These are phyloP conservation scores for Formica aserva DNA, from an alignment of 2,888 invertebrate species.

Conservation along the genomic window DNA sequence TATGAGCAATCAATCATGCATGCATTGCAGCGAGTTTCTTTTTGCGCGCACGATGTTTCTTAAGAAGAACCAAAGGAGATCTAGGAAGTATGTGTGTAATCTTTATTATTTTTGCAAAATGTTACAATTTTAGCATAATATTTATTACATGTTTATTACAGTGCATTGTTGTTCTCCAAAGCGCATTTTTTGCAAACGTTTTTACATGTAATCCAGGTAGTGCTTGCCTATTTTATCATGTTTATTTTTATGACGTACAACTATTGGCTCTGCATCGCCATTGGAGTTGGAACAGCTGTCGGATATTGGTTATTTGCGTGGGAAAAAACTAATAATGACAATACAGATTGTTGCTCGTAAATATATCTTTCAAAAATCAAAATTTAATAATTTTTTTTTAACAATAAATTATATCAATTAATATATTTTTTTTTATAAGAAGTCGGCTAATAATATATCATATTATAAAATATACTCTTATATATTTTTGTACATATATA, in stretches of 20 bases:
- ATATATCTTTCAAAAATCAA: conserved; percentile 18
- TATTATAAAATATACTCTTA: not conserved
- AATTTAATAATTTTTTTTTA: not conserved
- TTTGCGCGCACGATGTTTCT: conserved; percentile 55
- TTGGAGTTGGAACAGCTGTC: conserved; percentile 87
- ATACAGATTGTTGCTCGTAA: conserved; percentile 79
- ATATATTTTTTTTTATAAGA: not conserved
- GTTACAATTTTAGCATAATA: not conserved
- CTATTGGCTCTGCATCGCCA: conserved; percentile 87
- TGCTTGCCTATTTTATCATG: conserved; percentile 88
- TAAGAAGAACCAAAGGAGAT: conserved; percentile 29
- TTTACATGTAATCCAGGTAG: conserved; percentile 84
- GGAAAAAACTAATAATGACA: conserved; percentile 75
- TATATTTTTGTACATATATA: not conserved
- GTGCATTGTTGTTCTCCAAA: conserved; percentile 80
- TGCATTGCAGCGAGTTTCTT: conserved; percentile 75
- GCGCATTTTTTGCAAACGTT: conserved; percentile 80
- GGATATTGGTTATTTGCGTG: conserved; percentile 86
- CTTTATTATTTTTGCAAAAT: not conserved
- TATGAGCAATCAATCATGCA: not conserved
- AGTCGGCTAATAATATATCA: not conserved
- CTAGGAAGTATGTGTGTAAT: conserved; percentile 74
- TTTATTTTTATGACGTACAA: conserved; percentile 89
- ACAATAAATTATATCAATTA: not conserved
- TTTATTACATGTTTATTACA: conserved; percentile 64